These are phyloP conservation scores for Thera britannica DNA, from an alignment of 2,888 invertebrate species.

Conservation along the genomic window DNA sequence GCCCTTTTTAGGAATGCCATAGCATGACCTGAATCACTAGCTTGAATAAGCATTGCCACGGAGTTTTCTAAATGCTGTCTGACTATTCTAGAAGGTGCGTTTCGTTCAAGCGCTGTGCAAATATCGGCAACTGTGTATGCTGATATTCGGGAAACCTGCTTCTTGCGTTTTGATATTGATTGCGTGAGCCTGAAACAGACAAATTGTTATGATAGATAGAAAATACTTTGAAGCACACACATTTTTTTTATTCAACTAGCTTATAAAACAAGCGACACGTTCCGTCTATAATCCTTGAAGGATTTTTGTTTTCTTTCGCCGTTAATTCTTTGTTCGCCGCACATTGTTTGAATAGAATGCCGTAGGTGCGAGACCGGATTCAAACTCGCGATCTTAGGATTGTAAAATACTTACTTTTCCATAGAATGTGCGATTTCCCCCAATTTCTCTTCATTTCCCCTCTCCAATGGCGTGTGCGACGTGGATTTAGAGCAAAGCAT, in stretches of 20 bases:
- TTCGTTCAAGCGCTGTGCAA: conserved; percentile 63
- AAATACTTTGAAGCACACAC: no score
- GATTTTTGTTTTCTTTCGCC: no score
- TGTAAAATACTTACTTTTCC: conserved; percentile 65
- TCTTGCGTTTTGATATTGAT: conserved; percentile 72
- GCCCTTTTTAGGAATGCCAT: conserved; percentile 73
- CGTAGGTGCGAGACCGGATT: no score
- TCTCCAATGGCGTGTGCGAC: conserved; percentile 51
- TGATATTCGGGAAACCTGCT: conserved; percentile 73
- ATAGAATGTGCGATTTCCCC: conserved; percentile 70
- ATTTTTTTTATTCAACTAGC: no score
- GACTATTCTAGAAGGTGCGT: conserved; percentile 63
- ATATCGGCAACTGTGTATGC: conserved; percentile 76
- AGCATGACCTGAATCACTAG: conserved; percentile 66
- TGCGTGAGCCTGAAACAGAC: conserved; percentile 68
- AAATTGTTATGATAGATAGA: background rate
- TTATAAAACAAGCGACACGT: no score
- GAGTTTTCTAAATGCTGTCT: conserved; percentile 75
- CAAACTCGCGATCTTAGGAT: no score
- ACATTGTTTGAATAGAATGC: no score
- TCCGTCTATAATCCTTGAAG: no score
- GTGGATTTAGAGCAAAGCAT: conserved; percentile 62
- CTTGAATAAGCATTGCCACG: conserved; percentile 67
- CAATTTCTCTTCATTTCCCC: conserved; percentile 59
- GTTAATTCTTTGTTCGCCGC: no score